Evolutionary conservation across 2,888 invertebrate species (phyloP).

Genomic region (Nycteola revayana): DNA sequence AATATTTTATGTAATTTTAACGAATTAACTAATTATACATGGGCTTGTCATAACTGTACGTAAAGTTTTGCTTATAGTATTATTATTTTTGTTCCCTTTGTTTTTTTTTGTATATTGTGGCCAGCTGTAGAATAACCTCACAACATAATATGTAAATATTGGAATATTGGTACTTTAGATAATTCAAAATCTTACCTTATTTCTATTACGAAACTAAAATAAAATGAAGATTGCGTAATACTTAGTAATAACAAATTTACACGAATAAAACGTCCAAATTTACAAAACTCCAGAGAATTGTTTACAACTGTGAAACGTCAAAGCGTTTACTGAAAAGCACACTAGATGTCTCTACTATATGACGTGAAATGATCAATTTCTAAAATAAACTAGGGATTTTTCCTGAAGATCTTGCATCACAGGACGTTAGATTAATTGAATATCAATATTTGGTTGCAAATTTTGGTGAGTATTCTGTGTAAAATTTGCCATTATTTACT

Average conservation of each 20-base stretch:
- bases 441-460: constrained; percentile 38
- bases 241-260: constrained; percentile 13
- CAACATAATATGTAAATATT: constrained; percentile 1
- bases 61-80: no score
- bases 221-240: constrained; percentile 16
- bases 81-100: background rate
- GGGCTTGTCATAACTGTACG: no score
- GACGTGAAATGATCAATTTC: constrained; percentile 74
- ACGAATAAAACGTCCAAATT: constrained; percentile 15
- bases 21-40: no score
- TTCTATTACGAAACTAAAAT: background rate
- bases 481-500: constrained; percentile 38
- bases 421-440: constrained; percentile 43
- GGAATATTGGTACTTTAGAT: background rate
- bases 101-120: background rate
- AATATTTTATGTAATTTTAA: no score
- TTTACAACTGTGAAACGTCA: constrained; percentile 59
- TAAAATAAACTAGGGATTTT: constrained; percentile 76
- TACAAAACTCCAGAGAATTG: constrained; percentile 31
- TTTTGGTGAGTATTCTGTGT: constrained; percentile 55
- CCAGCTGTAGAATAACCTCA: constrained; percentile 17
- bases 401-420: constrained; percentile 50
- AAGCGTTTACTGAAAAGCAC: constrained; percentile 51
- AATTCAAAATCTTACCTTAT: constrained; percentile 13
- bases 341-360: constrained; percentile 59